Conservation (phyloP, 2,888 invertebrate genomes). For the Dioctria rufipes region DNA sequence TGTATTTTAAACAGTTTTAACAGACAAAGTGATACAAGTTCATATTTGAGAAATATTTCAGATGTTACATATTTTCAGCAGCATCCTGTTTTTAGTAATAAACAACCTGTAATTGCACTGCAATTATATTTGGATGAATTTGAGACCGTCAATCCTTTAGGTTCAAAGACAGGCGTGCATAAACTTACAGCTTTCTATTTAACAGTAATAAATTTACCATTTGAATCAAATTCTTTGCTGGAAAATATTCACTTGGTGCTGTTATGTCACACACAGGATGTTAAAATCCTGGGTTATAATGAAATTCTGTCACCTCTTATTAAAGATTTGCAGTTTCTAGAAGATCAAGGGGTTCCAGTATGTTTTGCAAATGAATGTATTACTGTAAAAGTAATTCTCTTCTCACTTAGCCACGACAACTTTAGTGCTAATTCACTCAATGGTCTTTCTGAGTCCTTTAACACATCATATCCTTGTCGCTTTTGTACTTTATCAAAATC, state of each 20-base stretch:
- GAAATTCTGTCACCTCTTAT: background rate
- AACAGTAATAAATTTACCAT: conserved; percentile 57
- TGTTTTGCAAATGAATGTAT: background rate
- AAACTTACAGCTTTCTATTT: conserved; percentile 61
- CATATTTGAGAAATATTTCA: too few relatives aligned
- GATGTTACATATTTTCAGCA: too few relatives aligned
- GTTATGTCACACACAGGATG: background rate
- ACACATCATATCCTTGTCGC: background rate
- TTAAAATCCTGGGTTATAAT: background rate
- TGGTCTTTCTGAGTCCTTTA: conserved; percentile 5
- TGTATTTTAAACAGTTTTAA: too few relatives aligned
- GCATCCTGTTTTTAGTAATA: too few relatives aligned
- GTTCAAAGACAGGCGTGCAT: conserved; percentile 59
- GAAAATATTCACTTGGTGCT: conserved; percentile 56
- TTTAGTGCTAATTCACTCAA: conserved; percentile 10
- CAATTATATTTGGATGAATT: conserved; percentile 58
- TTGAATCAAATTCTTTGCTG: conserved; percentile 46
- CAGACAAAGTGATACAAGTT: too few relatives aligned
- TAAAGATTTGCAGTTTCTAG: background rate
- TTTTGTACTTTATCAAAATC: background rate
- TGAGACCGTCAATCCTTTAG: conserved; percentile 60
- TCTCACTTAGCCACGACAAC: conserved; percentile 4
- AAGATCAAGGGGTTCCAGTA: background rate
- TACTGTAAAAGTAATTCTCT: background rate
- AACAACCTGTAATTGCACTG: background rate